Conservation (phyloP, 1,140 invertebrate species). For the Dinothrombium tinctorium region DNA sequence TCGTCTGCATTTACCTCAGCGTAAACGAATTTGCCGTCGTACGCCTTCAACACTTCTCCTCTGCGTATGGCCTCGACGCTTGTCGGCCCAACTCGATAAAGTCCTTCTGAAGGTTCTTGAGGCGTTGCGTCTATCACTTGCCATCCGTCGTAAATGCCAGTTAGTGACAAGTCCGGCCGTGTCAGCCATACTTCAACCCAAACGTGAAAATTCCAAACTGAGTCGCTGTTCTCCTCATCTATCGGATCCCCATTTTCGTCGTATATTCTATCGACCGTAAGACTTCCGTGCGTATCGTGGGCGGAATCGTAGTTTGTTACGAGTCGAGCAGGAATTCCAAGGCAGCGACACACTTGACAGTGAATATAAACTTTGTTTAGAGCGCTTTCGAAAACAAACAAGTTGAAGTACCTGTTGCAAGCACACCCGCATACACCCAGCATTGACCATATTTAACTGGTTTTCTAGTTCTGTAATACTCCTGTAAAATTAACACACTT, state of each 20-base stretch:
- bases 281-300: slow-evolving; percentile 43
- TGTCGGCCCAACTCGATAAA: slow-evolving; percentile 53
- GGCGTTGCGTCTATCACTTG: slow-evolving; percentile 80
- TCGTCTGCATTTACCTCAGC: slow-evolving; percentile 68
- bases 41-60: slow-evolving; percentile 51
- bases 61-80: slow-evolving; percentile 45
- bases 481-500: slow-evolving; percentile 32
- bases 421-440: slow-evolving; percentile 48
- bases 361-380: neutral
- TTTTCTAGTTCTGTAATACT: slow-evolving; percentile 31
- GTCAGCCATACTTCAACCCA: slow-evolving; percentile 90
- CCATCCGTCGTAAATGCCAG: slow-evolving; percentile 43
- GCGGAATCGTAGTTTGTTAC: slow-evolving; percentile 46
- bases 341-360: slow-evolving; percentile 33
- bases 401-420: slow-evolving; percentile 31
- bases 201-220: slow-evolving; percentile 55
- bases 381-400: neutral
- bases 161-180: slow-evolving; percentile 44
- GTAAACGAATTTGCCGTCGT: slow-evolving; percentile 59
- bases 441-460: slow-evolving; percentile 47
- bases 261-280: slow-evolving; percentile 47
- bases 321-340: slow-evolving; percentile 42
- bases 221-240: slow-evolving; percentile 13
- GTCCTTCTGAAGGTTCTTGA: slow-evolving; percentile 42
- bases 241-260: slow-evolving; percentile 29